Conservation (phyloP, 2,797 vertebrate species). For the Crenuchus spilurus region DNA sequence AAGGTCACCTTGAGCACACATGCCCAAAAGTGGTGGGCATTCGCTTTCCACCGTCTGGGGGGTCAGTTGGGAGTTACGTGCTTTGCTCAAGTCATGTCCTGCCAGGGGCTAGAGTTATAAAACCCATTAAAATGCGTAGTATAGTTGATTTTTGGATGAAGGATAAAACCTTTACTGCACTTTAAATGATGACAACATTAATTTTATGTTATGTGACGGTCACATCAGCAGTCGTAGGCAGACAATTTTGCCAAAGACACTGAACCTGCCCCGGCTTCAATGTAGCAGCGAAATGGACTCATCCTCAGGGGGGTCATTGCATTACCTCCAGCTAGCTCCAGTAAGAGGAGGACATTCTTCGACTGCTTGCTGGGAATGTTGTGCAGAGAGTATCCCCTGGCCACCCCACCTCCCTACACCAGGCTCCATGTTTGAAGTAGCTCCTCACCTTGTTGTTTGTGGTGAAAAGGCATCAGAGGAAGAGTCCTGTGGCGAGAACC, state of each 20-base stretch:
- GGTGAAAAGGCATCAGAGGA: conserved; percentile 16
- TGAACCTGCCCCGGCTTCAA: not conserved
- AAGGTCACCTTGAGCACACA: too few relatives aligned
- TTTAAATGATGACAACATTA: too few relatives aligned
- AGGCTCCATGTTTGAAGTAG: conserved; percentile 38
- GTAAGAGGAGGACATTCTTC: conserved; percentile 28
- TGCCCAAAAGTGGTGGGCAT: too few relatives aligned
- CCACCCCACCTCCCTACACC: not conserved
- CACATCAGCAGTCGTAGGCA: too few relatives aligned
- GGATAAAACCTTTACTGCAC: too few relatives aligned
- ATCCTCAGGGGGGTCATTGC: conserved; percentile 41
- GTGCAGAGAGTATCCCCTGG: conserved; percentile 5
- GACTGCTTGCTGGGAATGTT: conserved; percentile 19
- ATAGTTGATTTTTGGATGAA: too few relatives aligned
- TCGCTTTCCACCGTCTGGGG: too few relatives aligned
- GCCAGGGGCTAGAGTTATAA: too few relatives aligned
- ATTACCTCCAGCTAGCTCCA: conserved; percentile 48
- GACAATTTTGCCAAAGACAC: conserved; percentile 44
- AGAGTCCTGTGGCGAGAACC: conserved; percentile 29
- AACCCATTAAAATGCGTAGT: too few relatives aligned
- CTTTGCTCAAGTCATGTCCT: too few relatives aligned
- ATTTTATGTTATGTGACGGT: too few relatives aligned
- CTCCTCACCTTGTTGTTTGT: conserved; percentile 33
- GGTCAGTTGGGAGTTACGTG: too few relatives aligned
- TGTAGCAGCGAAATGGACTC: conserved; percentile 19